Base-by-base conservation (phyloP, 2,888 invertebrate genomes). In the Argyresthia goedartella region DNA sequence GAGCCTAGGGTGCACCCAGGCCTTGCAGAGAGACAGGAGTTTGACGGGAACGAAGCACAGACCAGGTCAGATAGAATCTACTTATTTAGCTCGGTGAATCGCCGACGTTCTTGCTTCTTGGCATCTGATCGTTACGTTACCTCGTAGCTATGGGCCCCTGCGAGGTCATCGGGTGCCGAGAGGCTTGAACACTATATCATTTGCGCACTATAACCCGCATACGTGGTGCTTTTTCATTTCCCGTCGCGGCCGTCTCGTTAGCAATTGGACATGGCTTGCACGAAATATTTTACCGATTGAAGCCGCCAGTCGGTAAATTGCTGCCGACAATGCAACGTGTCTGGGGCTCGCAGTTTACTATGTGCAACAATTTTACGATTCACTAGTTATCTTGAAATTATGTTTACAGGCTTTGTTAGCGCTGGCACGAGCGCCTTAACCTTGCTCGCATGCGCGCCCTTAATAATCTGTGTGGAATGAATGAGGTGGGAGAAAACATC, bases 221-320 rank as follows among this genome's bases (percentile, higher is more conserved):
- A 25, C 25, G 25, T 72, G 74, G 75, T 74, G 75, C 81, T 84
- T 84, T 86, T 82, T 86, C 86, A 86, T 86, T 81, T 84, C 73
- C 71, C 77, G 81, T 81, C 79, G 79, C 80, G 76, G 71, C 77
- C 75, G 78, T 73, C 85, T 86, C 82, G 86, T 86, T 86, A 86
- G 81, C 86, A 81, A 86, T 86, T 86, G 82, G 86, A 80, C 81
- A 85, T 84, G 86, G 72, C 77, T 80, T 79, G 81, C 81, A 81
- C 85, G 75, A 86, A 86, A 86, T 86, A 86, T 86, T 86, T 86
- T 80, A 86, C 81, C 82, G 80, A 85, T 86, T 84, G 86, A 84
- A 73, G 73, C 78, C 81, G 78, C 11, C 34, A 25, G 50, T 47
- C 79, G 81, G 81, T 85, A 85, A 86, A 85, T 85, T 85, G 85